A percentile compares a stretch with the other conserved stretches of the same genome.
These are phyloP conservation scores for Pithecia hirsuta DNA, from an alignment of 2,797 vertebrate species.

Conservation along the genomic window DNA sequence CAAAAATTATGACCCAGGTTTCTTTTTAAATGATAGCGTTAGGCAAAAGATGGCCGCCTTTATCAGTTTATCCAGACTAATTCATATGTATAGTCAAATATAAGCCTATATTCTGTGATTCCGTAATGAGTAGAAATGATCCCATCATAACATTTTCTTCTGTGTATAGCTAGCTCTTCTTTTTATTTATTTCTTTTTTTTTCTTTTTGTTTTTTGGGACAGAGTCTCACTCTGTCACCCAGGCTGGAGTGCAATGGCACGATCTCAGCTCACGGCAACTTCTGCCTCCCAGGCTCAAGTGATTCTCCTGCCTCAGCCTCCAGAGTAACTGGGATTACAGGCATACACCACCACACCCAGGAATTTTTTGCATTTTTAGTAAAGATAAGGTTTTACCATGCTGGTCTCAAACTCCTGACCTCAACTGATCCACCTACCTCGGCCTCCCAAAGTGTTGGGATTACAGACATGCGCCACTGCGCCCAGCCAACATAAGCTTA, in stretches of 20 bases:
- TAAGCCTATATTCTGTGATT: not conserved
- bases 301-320: not conserved
- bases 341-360: fast-evolving
- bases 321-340: not conserved
- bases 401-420: not conserved
- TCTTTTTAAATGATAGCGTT: constrained; percentile 8
- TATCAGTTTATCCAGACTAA: not conserved
- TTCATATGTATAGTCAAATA: not conserved
- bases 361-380: not conserved
- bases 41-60: not conserved
- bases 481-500: not conserved
- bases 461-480: not conserved
- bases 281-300: not conserved
- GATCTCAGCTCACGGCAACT: not conserved
- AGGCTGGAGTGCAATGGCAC: not conserved
- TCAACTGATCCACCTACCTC: not conserved
- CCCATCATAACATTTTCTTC: constrained; percentile 2
- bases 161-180: not conserved
- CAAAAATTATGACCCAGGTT: not conserved
- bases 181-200: not conserved
- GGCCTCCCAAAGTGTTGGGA: not conserved
- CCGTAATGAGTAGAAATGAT: not conserved
- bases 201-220: not conserved
- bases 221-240: not conserved
- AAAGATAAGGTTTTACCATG: not conserved